A percentile compares a stretch with the other conserved stretches of the same genome.
Evolutionary conservation across 2,113 vertebrate species (phyloP).

Genomic region (Polyodon spathula): DNA sequence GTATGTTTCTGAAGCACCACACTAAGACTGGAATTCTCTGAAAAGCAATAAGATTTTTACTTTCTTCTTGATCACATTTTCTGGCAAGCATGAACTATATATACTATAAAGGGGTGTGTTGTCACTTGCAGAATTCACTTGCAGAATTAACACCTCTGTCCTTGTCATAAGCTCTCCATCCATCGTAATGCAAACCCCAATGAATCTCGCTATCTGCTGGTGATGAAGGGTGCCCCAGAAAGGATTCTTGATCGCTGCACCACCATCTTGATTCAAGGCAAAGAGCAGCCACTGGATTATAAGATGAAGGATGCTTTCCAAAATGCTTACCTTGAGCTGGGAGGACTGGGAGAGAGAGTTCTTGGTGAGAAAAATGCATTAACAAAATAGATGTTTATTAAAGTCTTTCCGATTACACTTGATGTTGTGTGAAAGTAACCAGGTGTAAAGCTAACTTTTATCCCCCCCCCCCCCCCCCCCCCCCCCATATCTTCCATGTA

Average conservation of each 20-base stretch:
- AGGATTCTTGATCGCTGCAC: slow-evolving; percentile 84
- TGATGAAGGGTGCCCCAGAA: slow-evolving; percentile 89
- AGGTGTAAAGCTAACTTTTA: too few species aligned
- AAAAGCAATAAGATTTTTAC: too few species aligned
- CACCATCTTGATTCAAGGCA: slow-evolving; percentile 69
- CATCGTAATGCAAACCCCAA: slow-evolving; percentile 68
- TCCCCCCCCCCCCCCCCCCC: too few species aligned
- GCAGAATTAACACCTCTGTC: neutral
- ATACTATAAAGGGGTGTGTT: too few species aligned
- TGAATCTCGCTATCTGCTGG: slow-evolving; percentile 58
- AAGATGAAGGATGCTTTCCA: slow-evolving; percentile 74
- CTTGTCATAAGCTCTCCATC: slow-evolving; percentile 64
- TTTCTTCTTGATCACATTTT: too few species aligned
- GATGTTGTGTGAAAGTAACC: too few species aligned
- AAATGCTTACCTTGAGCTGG: slow-evolving; percentile 81
- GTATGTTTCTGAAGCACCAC: too few species aligned
- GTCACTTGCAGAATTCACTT: too few species aligned
- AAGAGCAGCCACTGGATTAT: slow-evolving; percentile 64
- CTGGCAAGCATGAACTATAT: too few species aligned
- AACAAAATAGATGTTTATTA: too few species aligned
- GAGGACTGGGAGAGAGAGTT: slow-evolving; percentile 77
- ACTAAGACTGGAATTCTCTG: too few species aligned
- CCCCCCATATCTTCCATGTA: slow-evolving; percentile 24
- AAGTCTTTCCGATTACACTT: too few species aligned
- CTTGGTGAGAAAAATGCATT: slow-evolving; percentile 48